A percentile compares a stretch with the other conserved stretches of the same genome.
Conservation (phyloP, 2,888 invertebrate species). For the Lumbricus terrestris region DNA sequence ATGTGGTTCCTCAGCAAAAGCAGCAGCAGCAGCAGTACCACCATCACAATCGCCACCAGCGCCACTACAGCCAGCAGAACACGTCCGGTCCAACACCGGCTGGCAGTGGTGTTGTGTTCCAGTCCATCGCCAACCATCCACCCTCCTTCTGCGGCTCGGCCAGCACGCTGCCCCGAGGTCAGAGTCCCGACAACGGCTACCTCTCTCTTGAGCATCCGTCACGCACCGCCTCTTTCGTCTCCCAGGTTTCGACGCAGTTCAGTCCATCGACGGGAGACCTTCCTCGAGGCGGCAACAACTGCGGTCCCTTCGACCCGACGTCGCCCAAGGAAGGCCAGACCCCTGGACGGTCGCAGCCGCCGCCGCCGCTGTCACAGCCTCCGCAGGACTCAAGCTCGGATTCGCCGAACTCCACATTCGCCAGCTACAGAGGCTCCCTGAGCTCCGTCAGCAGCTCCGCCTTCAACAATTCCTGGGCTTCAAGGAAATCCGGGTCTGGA, state of each 20-base stretch:
- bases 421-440: not conserved
- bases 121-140: not conserved
- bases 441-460: constrained; percentile 1
- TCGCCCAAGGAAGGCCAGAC: not conserved
- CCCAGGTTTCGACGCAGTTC: constrained; percentile 13
- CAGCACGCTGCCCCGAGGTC: not conserved
- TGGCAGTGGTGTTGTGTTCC: not conserved
- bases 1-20: constrained; percentile 1
- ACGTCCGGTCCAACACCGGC: not conserved
- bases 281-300: not conserved
- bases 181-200: constrained; percentile 7
- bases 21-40: not conserved
- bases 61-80: not conserved
- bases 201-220: constrained; percentile 14
- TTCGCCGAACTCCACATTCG: not conserved
- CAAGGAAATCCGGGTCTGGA: not conserved
- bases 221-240: not conserved
- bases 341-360: not conserved
- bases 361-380: too few species aligned
- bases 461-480: not conserved
- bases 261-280: not conserved
- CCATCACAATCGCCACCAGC: not conserved
- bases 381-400: not conserved
- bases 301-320: not conserved
- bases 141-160: constrained; percentile 6